Percentiles rank a stretch among this genome's conserved stretches.
Evolutionary conservation across 2,113 vertebrate genomes (phyloP).

Genomic region (Protobothrops flavoviridis): DNA sequence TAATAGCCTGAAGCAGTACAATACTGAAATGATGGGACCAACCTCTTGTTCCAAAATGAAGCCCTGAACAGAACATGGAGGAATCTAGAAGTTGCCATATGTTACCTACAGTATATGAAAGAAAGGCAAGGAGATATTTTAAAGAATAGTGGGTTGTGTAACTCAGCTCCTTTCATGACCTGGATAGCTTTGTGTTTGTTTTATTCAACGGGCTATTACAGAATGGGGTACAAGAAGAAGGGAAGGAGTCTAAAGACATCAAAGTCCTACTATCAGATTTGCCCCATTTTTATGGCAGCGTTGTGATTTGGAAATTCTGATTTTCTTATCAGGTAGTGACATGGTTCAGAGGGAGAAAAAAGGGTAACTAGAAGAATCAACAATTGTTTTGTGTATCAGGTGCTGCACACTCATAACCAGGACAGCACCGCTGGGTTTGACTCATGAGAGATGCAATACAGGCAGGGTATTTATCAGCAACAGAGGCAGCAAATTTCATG

Average conservation of each 20-base stretch:
- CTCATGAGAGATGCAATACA: not conserved
- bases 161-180: not conserved
- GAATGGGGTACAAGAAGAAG: not conserved
- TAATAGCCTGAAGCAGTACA: not conserved
- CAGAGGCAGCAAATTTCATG: not conserved
- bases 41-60: not conserved
- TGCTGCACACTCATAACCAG: not conserved
- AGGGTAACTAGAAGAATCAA: not conserved
- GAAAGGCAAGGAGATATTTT: not conserved
- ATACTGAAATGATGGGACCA: not conserved
- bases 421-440: not conserved
- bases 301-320: not conserved
- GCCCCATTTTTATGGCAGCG: not conserved
- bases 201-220: not conserved
- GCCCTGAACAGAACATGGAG: not conserved
- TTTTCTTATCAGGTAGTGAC: not conserved
- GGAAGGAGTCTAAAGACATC: not conserved
- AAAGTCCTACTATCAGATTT: not conserved
- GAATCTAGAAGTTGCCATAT: not conserved
- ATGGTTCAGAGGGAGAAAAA: not conserved
- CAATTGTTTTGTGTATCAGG: not conserved
- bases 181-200: not conserved
- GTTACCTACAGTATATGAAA: not conserved
- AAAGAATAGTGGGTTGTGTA: not conserved
- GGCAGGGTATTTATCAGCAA: not conserved